Evolutionary conservation across 2,113 vertebrate genomes (phyloP).

Genomic region (Oryzias curvinotus): DNA sequence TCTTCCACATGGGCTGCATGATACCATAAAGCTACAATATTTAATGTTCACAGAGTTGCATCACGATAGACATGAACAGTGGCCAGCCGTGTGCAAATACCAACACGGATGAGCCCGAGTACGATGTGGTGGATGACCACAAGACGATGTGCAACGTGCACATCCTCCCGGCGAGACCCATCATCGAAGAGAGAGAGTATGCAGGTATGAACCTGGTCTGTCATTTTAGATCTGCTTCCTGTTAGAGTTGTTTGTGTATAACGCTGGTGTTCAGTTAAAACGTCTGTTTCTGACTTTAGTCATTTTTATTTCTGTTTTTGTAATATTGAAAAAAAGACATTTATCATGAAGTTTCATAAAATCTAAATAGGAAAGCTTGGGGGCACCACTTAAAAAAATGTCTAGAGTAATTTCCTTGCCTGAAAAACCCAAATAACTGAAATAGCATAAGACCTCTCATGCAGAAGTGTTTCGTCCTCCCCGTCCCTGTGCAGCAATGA

Average conservation of each 20-base stretch:
- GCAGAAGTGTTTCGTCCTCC: too few relatives aligned
- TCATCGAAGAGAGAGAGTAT: conserved; percentile 48
- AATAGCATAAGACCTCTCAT: too few relatives aligned
- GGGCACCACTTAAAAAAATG: too few relatives aligned
- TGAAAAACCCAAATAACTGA: too few relatives aligned
- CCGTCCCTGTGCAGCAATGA: too few relatives aligned
- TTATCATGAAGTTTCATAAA: too few relatives aligned
- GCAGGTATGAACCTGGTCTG: conserved; percentile 48
- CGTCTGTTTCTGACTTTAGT: neutral
- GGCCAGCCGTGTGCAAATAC: conserved; percentile 10
- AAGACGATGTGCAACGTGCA: conserved; percentile 21
- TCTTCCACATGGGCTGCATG: neutral
- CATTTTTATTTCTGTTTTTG: too few relatives aligned
- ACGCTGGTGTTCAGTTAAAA: neutral
- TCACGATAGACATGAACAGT: conserved; percentile 22
- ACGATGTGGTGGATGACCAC: conserved; percentile 57
- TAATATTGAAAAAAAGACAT: too few relatives aligned
- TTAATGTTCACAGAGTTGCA: conserved; percentile 51
- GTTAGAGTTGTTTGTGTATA: neutral
- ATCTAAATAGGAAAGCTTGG: too few relatives aligned
- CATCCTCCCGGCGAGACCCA: conserved; percentile 55
- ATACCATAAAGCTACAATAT: neutral
- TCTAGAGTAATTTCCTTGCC: too few relatives aligned
- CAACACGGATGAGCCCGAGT: conserved; percentile 27
- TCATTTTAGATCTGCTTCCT: neutral